Evolutionary conservation across 2,888 invertebrate genomes (phyloP).

Genomic region (Melolontha melolontha): DNA sequence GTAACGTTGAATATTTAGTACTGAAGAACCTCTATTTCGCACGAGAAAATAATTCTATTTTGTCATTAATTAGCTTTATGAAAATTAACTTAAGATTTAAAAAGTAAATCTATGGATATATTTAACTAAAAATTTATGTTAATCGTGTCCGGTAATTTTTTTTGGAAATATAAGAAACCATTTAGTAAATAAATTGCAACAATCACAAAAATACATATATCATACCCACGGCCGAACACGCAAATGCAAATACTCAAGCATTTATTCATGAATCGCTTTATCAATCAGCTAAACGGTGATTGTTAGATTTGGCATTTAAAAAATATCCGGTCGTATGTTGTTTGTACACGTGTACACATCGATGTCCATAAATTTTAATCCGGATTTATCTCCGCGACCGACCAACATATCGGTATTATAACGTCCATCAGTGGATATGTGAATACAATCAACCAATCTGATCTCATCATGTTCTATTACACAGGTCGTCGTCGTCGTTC

Average conservation of each 20-base stretch:
- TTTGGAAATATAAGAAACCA: too few species aligned
- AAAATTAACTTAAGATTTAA: too few species aligned
- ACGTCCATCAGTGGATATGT: conserved; percentile 62
- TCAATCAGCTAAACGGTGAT: conserved; percentile 27
- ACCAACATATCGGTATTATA: conserved; percentile 62
- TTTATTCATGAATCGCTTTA: conserved; percentile 5
- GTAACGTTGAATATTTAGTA: too few species aligned
- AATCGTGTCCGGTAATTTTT: too few species aligned
- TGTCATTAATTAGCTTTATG: too few species aligned
- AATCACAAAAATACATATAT: not conserved
- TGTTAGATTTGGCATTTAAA: conserved; percentile 29
- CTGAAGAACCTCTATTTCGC: too few species aligned
- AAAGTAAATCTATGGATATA: too few species aligned
- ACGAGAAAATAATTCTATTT: too few species aligned
- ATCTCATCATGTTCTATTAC: conserved; percentile 52
- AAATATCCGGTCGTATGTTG: conserved; percentile 21
- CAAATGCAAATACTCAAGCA: conserved; percentile 1
- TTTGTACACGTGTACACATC: conserved; percentile 50
- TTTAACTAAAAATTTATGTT: too few species aligned
- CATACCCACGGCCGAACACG: not conserved
- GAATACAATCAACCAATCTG: conserved; percentile 58
- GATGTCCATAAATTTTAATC: conserved; percentile 58
- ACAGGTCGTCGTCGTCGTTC: conserved; percentile 19
- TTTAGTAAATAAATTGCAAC: too few species aligned
- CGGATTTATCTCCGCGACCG: conserved; percentile 52